These are phyloP conservation scores for Anthrax anthrax DNA, from an alignment of 2,888 invertebrate genomes.

Conservation along the genomic window DNA sequence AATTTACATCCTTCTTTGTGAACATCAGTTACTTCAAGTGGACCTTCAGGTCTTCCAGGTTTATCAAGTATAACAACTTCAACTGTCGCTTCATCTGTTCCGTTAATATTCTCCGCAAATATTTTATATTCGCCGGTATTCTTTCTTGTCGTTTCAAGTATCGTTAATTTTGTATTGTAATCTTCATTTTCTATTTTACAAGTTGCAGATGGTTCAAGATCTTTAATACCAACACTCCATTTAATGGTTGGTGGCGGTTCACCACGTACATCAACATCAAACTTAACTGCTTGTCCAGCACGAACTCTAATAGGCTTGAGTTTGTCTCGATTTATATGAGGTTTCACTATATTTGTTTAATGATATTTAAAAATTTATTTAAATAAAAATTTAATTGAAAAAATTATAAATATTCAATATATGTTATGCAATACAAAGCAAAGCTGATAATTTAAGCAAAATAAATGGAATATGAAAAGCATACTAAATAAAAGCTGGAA, in stretches of 20 bases:
- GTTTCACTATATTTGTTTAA: slow-evolving; percentile 73
- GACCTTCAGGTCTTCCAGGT: slow-evolving; percentile 52
- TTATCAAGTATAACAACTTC: slow-evolving; percentile 74
- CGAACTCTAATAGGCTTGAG: slow-evolving; percentile 76
- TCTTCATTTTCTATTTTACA: slow-evolving; percentile 78
- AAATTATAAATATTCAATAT: too few relatives aligned
- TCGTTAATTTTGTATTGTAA: slow-evolving; percentile 73
- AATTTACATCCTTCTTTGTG: slow-evolving; percentile 89
- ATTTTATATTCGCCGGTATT: slow-evolving; percentile 85
- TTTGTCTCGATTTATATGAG: slow-evolving; percentile 88
- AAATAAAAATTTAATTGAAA: neutral
- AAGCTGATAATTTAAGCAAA: neutral
- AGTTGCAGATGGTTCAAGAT: slow-evolving; percentile 50
- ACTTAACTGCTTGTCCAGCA: slow-evolving; percentile 76
- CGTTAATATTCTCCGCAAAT: slow-evolving; percentile 83
- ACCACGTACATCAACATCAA: slow-evolving; percentile 90
- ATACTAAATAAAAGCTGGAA: slow-evolving; percentile 7
- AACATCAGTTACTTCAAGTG: slow-evolving; percentile 77
- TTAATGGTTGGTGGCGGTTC: slow-evolving; percentile 89
- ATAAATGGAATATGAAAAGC: slow-evolving; percentile 1
- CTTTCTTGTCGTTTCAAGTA: slow-evolving; percentile 67
- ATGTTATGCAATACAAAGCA: neutral
- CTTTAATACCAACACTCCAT: slow-evolving; percentile 47
- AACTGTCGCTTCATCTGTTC: slow-evolving; percentile 84
- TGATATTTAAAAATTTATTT: neutral